Conservation (phyloP, 2,797 vertebrate genomes). For the Pampus argenteus region DNA sequence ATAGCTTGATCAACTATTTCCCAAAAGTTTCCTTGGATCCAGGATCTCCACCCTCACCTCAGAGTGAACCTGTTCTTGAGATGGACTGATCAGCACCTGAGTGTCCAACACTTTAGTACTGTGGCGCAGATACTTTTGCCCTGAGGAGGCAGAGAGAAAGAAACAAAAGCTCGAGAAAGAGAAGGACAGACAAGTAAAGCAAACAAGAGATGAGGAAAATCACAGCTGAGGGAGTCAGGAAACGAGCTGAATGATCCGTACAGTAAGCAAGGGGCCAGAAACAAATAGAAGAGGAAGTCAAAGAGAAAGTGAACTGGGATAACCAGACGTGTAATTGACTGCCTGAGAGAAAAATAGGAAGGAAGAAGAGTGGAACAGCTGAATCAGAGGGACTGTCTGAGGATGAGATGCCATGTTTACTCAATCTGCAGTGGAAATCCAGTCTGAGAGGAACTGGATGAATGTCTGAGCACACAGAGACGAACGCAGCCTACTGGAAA, state of each 20-base stretch:
- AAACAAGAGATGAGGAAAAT: conserved; percentile 15
- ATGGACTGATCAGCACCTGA: conserved; percentile 91
- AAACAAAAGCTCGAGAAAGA: conserved; percentile 28
- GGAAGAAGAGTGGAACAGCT: conserved; percentile 57
- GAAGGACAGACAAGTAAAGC: conserved; percentile 8
- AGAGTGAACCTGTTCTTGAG: conserved; percentile 88
- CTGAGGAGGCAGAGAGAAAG: conserved; percentile 74
- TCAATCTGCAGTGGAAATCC: conserved; percentile 42
- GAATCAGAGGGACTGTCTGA: conserved; percentile 60
- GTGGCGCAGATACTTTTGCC: conserved; percentile 91
- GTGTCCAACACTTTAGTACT: conserved; percentile 89
- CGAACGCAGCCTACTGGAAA: conserved; percentile 32
- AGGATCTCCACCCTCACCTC: conserved; percentile 85
- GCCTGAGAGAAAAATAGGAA: conserved; percentile 33
- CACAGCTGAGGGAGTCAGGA: conserved; percentile 26
- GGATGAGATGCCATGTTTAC: conserved; percentile 51
- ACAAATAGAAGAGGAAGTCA: conserved; percentile 14
- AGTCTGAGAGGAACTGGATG: conserved; percentile 50
- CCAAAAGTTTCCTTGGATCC: background rate
- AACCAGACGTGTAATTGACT: conserved; percentile 15
- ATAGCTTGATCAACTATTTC: background rate
- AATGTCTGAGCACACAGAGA: conserved; percentile 40
- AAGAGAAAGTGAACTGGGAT: conserved; percentile 27
- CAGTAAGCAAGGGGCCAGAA: background rate
- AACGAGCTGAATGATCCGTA: conserved; percentile 6